Evolutionary conservation across 2,888 invertebrate genomes (phyloP), one percentile per base, ranked within the genome.

Genomic region (Arctia plantaginis): DNA sequence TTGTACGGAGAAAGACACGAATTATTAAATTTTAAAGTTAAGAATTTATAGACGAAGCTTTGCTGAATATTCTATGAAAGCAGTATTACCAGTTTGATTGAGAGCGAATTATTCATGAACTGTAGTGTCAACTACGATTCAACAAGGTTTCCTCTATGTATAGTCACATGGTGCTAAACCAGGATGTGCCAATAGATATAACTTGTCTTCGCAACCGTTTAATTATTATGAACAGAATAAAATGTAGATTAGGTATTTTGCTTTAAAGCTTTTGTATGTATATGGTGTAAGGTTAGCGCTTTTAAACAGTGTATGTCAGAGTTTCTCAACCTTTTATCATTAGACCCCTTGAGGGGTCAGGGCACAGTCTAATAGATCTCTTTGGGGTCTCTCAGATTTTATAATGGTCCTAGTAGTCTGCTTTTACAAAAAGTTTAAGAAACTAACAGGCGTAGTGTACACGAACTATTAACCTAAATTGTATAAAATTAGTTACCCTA

Each of bases 401-500:
- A 12, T 12, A 55, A 55, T n/a, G 3, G 12, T n/a, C 3, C 39
- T 39, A 39, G 39, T 39, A 8, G 10, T 10, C 6, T 3, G 51
- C n/a, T 55, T 23, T n/a, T n/a, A 23, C 10, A 55, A 12, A n/a
- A 55, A n/a, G n/a, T n/a, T 55, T 55, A n/a, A 55, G 55, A 55
- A 55, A 55, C n/a, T 51, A 10, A 51, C 10, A 51, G 23, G 4
- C 47, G 20, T 41, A 13, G 6, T 27, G 4, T 44, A 44, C 30
- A 44, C 30, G 20, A 47, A 47, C 55, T 55, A 55, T 39, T 55
- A 55, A 27, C 15, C 1, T 69, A 68, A 47, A 20, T 62, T 81
- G 74, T 79, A 78, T 66, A 23, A 55, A 55, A n/a, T 0, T 80
- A 79, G 80, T 84, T 82, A 83, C 83, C 79, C 71, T 66, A 66